phyloP scores from a whole-genome alignment of 2,113 vertebrate genomes.

The Pachyramphus minor region DNA sequence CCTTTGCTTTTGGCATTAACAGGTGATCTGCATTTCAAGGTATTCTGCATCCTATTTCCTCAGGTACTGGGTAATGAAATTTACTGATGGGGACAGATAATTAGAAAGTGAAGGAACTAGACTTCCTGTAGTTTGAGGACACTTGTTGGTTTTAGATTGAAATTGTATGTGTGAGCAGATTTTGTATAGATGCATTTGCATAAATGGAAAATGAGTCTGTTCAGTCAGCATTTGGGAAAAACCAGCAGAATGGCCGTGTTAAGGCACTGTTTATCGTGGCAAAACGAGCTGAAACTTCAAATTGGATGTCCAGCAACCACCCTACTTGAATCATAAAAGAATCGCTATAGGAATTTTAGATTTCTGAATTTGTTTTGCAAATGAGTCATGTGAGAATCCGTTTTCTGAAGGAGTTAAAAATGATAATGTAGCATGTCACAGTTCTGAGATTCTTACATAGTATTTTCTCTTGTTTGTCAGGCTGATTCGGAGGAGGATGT shows the following conservation, averaged over 20 bases:
- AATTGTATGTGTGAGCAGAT: background rate
- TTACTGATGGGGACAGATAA: background rate
- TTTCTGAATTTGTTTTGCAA: background rate
- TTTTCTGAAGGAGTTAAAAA: background rate
- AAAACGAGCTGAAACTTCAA: background rate
- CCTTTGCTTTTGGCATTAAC: background rate
- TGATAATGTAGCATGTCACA: background rate
- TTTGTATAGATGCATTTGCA: background rate
- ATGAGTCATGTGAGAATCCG: background rate
- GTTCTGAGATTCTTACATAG: background rate
- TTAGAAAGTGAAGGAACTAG: background rate
- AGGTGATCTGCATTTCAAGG: background rate
- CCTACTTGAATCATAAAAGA: background rate
- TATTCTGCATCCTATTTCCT: background rate
- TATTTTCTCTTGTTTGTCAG: constrained; percentile 71
- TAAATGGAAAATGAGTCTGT: background rate
- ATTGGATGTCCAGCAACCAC: background rate
- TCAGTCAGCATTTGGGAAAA: background rate
- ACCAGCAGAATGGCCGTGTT: background rate
- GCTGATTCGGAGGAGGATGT: constrained; percentile 85
- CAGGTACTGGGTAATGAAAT: background rate
- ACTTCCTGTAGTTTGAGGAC: background rate
- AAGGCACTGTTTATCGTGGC: background rate
- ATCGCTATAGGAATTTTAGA: background rate
- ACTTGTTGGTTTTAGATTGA: background rate